Evolutionary conservation across 2,113 vertebrate species (phyloP).

Genomic region (Morone saxatilis): DNA sequence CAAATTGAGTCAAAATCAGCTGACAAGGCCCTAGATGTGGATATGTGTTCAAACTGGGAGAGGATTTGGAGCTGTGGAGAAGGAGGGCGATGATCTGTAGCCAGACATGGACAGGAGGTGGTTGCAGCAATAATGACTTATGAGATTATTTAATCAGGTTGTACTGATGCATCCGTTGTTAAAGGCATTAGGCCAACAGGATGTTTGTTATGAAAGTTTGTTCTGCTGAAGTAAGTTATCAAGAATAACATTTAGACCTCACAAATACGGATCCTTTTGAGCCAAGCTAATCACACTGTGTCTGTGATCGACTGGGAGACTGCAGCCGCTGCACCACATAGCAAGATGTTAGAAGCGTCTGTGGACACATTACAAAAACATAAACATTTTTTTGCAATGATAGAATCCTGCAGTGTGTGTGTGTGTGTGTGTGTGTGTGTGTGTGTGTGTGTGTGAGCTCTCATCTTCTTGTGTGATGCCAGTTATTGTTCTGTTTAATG

Average conservation of each 20-base stretch:
- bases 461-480: not conserved
- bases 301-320: not conserved
- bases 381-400: not conserved
- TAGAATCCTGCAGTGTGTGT: not conserved
- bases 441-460: not conserved
- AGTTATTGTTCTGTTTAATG: not conserved
- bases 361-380: too few relatives aligned
- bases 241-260: not conserved
- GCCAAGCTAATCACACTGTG: not conserved
- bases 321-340: not conserved
- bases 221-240: too few relatives aligned
- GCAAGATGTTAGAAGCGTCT: not conserved
- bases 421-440: too few relatives aligned
- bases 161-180: not conserved
- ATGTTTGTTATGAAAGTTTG: conserved; percentile 13
- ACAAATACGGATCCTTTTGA: conserved; percentile 8
- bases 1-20: conserved; percentile 79
- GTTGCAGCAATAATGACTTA: conserved; percentile 27
- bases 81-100: conserved; percentile 19
- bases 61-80: conserved; percentile 25
- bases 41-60: conserved; percentile 49
- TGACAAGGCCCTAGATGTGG: conserved; percentile 66
- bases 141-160: not conserved
- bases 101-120: conserved; percentile 1
- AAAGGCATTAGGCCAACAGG: not conserved